Evolutionary conservation across 2,797 vertebrate species (phyloP), one percentile per base, ranked within the genome.

Genomic region (Neosalanx taihuensis): DNA sequence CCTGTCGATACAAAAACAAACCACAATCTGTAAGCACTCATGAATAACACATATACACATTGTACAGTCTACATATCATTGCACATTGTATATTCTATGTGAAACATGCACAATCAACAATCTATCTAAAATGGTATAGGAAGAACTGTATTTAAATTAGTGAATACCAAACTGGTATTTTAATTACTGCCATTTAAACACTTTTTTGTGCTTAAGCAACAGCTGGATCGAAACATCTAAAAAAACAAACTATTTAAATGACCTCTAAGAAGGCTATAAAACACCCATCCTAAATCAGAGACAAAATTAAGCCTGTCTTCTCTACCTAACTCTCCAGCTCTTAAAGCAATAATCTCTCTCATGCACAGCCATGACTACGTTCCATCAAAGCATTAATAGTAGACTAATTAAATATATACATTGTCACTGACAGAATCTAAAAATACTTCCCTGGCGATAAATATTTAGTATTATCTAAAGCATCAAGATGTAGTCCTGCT

Each of bases 1-100:
- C 93, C 96, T 97, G 85, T 13, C 12, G 73, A 12, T 53, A 23
- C 23, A 56, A 67, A 17, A 67, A 33, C 18, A 31, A 3, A 13
- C 13, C 18, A 29, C 3, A 10, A 65, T 41, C 35, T 20, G 31
- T 35, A 20, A 64, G 17, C n/a, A 64, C 35, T 20, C 33, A n/a
- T 10, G 15, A 41, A 7, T 37, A 64, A 46, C 1, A 41, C 37
- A 41, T 41, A 15, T 61, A 61, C 62, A 64, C n/a, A n/a, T n/a
- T n/a, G n/a, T 12, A 46, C 5, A 46, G 41, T 46, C 41, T 46
- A 46, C 12, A 46, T 46, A 46, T 46, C 5, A 5, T 5, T 46
- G 12, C 12, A 46, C 12, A 46, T 46, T 56, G 15, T 56, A n/a
- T 56, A 5, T 56, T 56, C n/a, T n/a, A 41, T 12, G 2, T 41